These are phyloP conservation scores for Saccostrea glomerata DNA, from an alignment of 1,140 invertebrate genomes.

Conservation along the genomic window DNA sequence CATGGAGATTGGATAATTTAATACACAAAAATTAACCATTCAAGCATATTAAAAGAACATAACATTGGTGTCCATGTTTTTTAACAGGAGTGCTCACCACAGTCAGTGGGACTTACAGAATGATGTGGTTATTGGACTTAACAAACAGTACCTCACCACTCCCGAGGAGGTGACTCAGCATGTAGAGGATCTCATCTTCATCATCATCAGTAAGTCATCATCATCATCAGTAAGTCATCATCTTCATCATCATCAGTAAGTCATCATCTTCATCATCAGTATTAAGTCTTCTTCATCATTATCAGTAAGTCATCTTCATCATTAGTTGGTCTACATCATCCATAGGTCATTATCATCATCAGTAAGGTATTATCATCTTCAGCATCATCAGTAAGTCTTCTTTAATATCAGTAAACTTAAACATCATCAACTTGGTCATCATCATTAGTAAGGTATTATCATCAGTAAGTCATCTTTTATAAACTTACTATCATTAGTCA, in stretches of 20 bases:
- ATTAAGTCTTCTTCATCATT: neutral
- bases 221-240: neutral
- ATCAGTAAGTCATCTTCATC: neutral
- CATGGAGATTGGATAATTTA: no score
- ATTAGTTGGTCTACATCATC: no score
- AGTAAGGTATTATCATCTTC: no score
- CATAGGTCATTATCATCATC: neutral
- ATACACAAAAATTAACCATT: no score
- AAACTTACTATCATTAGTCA: no score
- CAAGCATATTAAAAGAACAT: no score
- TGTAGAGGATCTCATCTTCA: slow-evolving; percentile 71
- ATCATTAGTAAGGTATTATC: neutral
- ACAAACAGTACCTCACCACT: slow-evolving; percentile 67
- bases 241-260: neutral
- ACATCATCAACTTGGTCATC: neutral
- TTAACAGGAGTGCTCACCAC: slow-evolving; percentile 54
- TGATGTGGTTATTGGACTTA: slow-evolving; percentile 70
- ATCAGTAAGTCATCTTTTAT: no score
- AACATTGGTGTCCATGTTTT: no score
- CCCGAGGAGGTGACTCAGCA: slow-evolving; percentile 69
- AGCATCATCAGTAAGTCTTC: neutral
- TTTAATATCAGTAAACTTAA: no score
- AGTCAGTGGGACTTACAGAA: slow-evolving; percentile 63
- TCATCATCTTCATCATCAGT: neutral
- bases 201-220: slow-evolving; percentile 68